phyloP scores from a whole-genome alignment of 2,888 invertebrate species.

The Cynaeus angustus region DNA sequence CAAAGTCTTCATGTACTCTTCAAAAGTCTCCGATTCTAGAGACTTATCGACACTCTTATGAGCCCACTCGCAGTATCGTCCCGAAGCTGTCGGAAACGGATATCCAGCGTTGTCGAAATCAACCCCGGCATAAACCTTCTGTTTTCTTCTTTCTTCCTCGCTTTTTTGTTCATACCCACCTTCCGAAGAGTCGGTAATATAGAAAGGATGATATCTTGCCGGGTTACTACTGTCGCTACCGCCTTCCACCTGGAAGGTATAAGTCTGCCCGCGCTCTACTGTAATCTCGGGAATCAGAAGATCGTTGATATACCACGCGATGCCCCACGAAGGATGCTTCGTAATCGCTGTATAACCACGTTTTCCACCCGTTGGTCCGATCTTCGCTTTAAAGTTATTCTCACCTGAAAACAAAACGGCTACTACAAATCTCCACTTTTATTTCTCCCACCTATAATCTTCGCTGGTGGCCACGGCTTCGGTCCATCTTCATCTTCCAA shows the following conservation, averaged over 20 bases:
- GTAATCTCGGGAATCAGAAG: conserved; percentile 91
- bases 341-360: conserved; percentile 88
- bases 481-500: conserved; percentile 76
- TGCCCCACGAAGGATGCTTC: conserved; percentile 89
- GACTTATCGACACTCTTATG: conserved; percentile 86
- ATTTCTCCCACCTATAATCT: conserved; percentile 76
- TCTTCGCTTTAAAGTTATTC: conserved; percentile 80
- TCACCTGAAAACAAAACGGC: too few relatives aligned
- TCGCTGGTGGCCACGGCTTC: conserved; percentile 81
- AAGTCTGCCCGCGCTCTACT: conserved; percentile 89
- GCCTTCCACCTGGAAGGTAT: conserved; percentile 90
- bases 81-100: conserved; percentile 87
- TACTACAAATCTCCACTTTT: too few relatives aligned
- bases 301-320: conserved; percentile 95
- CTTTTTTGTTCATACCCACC: conserved; percentile 90
- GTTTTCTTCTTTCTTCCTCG: conserved; percentile 78
- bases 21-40: conserved; percentile 82
- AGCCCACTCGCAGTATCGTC: conserved; percentile 91
- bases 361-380: conserved; percentile 89
- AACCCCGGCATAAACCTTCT: conserved; percentile 86
- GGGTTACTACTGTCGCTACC: conserved; percentile 87
- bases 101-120: conserved; percentile 84
- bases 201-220: conserved; percentile 92
- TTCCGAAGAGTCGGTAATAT: conserved; percentile 89
- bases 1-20: conserved; percentile 84